Evolutionary conservation across 2,888 invertebrate species (phyloP).

Genomic region (Acrobasis suavella): DNA sequence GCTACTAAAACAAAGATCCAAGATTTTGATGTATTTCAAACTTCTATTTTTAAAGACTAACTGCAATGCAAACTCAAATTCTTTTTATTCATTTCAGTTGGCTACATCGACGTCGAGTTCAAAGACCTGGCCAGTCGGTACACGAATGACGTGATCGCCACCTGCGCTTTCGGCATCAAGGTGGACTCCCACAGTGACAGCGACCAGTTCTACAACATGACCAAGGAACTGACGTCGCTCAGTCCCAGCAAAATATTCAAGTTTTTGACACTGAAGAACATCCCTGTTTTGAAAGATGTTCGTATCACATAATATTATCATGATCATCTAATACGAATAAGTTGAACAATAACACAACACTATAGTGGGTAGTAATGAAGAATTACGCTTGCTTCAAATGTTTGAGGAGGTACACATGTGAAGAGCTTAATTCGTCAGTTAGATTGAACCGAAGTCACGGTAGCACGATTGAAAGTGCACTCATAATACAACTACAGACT

Average conservation of each 20-base stretch:
- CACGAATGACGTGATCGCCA: conserved; percentile 78
- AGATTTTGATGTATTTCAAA: conserved; percentile 25
- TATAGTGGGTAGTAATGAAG: too few relatives aligned
- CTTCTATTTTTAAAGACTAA: too few relatives aligned
- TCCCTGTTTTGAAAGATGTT: not conserved
- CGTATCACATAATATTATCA: not conserved
- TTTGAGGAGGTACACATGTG: too few relatives aligned
- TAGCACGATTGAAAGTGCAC: too few relatives aligned
- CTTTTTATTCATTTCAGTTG: conserved; percentile 32
- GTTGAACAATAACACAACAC: too few relatives aligned
- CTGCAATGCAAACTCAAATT: too few relatives aligned
- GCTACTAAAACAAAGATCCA: conserved; percentile 28
- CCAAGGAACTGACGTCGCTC: not conserved
- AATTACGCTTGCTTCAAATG: too few relatives aligned
- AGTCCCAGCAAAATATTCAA: conserved; percentile 4
- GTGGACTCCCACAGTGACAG: conserved; percentile 75
- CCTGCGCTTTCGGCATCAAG: conserved; percentile 74
- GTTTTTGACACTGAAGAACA: not conserved
- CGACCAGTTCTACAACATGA: conserved; percentile 10
- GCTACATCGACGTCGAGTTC: conserved; percentile 54
- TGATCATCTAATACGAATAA: too few relatives aligned
- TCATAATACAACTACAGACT: too few relatives aligned
- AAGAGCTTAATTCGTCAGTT: too few relatives aligned
- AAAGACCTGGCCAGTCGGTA: conserved; percentile 69
- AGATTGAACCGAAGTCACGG: too few relatives aligned